A percentile compares a stretch with the other conserved stretches of the same genome.
Conservation (phyloP, 2,113 vertebrate species). For the Psilopsiagon aurifrons region DNA sequence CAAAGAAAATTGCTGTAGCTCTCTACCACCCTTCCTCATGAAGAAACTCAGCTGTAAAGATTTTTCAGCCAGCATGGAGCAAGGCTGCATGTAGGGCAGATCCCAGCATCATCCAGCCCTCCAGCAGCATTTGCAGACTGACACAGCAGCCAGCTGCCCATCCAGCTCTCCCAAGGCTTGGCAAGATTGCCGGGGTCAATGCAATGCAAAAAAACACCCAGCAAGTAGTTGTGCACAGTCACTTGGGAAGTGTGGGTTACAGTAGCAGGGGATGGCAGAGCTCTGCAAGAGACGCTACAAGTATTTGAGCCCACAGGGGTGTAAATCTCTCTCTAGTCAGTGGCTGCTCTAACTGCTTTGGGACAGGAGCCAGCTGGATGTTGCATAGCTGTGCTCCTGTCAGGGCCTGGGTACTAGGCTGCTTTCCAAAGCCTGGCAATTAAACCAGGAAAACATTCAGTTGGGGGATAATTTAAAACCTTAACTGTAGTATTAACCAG, state of each 20-base stretch:
- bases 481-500: slow-evolving; percentile 19
- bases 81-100: not conserved
- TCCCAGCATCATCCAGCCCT: not conserved
- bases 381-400: slow-evolving; percentile 30
- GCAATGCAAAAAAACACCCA: not conserved
- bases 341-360: not conserved
- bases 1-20: not conserved
- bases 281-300: not conserved
- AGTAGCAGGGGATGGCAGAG: slow-evolving; percentile 11
- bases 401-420: slow-evolving; percentile 36
- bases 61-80: not conserved
- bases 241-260: not conserved
- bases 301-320: not conserved
- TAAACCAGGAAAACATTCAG: slow-evolving; percentile 26
- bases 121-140: not conserved
- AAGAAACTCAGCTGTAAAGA: not conserved
- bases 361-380: slow-evolving; percentile 42
- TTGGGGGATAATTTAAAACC: slow-evolving; percentile 39
- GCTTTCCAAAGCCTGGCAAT: slow-evolving; percentile 49
- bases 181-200: slow-evolving; percentile 8
- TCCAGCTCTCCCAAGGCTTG: slow-evolving; percentile 51
- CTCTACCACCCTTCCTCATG: not conserved
- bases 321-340: slow-evolving; percentile 25
- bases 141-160: not conserved
- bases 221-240: not conserved